phyloP scores from a whole-genome alignment of 2,113 vertebrate species.

The Sminthopsis crassicaudata region DNA sequence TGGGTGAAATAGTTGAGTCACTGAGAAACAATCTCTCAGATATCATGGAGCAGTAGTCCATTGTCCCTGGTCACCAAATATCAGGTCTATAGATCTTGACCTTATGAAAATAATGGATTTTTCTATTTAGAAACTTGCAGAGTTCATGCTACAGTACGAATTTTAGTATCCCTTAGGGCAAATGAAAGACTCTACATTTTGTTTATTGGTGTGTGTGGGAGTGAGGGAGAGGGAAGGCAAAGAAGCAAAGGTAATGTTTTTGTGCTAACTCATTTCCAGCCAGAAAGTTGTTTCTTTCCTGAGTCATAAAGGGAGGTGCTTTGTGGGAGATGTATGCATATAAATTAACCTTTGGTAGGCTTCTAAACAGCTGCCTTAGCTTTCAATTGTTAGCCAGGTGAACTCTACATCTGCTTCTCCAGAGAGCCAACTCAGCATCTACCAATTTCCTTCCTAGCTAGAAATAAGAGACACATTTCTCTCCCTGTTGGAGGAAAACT shows the following conservation, averaged over 20 bases:
- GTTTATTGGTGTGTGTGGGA: neutral
- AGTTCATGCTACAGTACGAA: neutral
- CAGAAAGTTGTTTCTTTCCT: slow-evolving; percentile 10
- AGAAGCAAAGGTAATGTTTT: neutral
- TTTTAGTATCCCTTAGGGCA: slow-evolving; percentile 1
- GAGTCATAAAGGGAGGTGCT: neutral
- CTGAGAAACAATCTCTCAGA: neutral
- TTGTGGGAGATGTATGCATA: neutral
- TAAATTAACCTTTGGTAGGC: slow-evolving; percentile 14
- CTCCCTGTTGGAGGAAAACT: slow-evolving; percentile 20
- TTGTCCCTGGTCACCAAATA: neutral
- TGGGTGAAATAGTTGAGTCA: neutral
- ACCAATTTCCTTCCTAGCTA: slow-evolving; percentile 33
- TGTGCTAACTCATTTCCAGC: neutral
- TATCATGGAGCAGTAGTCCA: neutral
- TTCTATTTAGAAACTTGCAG: neutral
- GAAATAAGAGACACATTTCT: slow-evolving; percentile 28
- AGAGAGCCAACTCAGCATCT: neutral
- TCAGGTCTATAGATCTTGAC: neutral
- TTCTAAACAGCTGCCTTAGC: neutral
- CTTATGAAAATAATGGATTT: neutral
- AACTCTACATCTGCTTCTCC: slow-evolving; percentile 26
- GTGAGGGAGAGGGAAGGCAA: neutral
- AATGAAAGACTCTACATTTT: neutral
- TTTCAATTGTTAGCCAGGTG: slow-evolving; percentile 9